Evolutionary conservation across 2,797 vertebrate species (phyloP), one percentile per base, ranked within the genome.

Genomic region (Gouania willdenowi): DNA sequence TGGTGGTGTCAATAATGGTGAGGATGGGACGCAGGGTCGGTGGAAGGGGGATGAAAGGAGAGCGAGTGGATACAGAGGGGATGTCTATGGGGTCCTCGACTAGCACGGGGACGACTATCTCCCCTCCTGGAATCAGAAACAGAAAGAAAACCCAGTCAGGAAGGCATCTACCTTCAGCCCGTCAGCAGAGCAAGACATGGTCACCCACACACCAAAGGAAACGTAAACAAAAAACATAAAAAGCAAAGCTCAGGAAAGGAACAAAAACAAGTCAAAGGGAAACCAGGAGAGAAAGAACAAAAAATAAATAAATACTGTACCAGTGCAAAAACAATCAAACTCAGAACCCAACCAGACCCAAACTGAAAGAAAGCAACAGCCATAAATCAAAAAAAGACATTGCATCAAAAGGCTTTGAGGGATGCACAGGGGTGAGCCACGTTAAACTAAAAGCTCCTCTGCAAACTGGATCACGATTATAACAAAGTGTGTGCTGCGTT

Each of bases 1-100:
- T 98, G 95, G 97, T 98, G 95, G 92, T 96, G 91, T 97, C 93
- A 91, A 92, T 92, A 94, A 99, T 95, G 95, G 94, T 98, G 90
- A 94, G 93, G 92, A 94, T 91, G 81, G 95, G 94, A 86, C 84
- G 96, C 80, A 93, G 92, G 92, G 95, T 94, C 87, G 94, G 91
- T 91, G 92, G 89, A 52, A 93, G 85, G 86, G 94, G 91, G 83
- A 97, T 97, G 93, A 92, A 97, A 78, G 94, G 93, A 88, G 92
- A 90, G 90, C 88, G 94, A 90, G 94, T 93, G 91, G 92, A 94
- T 87, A 95, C 89, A 90, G 93, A 91, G 89, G 94, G 94, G 89
- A 89, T 92, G 88, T 94, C 94, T 97, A 98, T 89, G 87, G 95
- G 94, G 80, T 98, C 96, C 93, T 98, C 94, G 86, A 97, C 90